Evolutionary conservation across 2,888 invertebrate genomes (phyloP).

Genomic region (Encarsia formosa): DNA sequence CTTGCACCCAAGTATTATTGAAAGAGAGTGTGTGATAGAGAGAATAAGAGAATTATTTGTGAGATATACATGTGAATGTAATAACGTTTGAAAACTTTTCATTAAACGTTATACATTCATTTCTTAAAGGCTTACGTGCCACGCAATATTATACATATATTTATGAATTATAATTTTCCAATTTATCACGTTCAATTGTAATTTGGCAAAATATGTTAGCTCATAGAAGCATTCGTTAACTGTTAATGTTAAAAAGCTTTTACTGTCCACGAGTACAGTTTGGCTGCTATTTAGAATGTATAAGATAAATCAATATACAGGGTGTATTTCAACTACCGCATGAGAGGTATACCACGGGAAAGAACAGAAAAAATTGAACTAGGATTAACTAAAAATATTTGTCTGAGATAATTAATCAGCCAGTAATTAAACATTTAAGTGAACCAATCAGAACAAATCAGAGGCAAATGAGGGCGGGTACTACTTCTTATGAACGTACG

Average conservation of each 20-base stretch:
- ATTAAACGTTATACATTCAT: no score
- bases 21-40: neutral
- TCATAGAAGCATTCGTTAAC: conserved; percentile 36
- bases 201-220: conserved; percentile 34
- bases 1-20: neutral
- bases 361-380: no score
- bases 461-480: no score
- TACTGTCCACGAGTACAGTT: conserved; percentile 22
- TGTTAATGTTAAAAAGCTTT: conserved; percentile 22
- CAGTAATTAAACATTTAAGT: no score
- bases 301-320: conserved; percentile 11
- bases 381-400: no score
- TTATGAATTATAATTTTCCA: conserved; percentile 17
- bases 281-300: conserved; percentile 20
- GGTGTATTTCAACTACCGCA: no score
- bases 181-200: conserved; percentile 34
- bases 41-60: neutral
- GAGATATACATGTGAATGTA: neutral
- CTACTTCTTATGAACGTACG: no score
- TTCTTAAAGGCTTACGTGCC: conserved; percentile 28
- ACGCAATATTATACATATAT: conserved; percentile 28
- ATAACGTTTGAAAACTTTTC: conserved; percentile 3
- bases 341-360: no score
- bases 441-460: no score
- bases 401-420: no score